These are phyloP conservation scores for Gulo gulo DNA, from an alignment of 2,113 vertebrate species.

Conservation along the genomic window DNA sequence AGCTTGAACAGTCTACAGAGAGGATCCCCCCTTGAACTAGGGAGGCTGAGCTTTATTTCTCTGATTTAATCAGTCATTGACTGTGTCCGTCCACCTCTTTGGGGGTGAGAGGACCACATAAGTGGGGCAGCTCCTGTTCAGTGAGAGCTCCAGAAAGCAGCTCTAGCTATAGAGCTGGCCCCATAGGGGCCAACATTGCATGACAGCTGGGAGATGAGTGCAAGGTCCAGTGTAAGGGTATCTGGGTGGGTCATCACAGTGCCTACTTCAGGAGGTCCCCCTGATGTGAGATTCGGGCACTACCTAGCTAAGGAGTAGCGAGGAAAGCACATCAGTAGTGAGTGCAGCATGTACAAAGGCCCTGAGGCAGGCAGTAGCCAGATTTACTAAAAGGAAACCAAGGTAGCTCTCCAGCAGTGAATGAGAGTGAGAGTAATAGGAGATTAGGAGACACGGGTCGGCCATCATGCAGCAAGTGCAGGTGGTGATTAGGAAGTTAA, in stretches of 20 bases:
- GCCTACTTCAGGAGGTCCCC: background rate
- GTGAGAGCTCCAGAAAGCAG: background rate
- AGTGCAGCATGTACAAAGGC: background rate
- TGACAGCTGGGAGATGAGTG: background rate
- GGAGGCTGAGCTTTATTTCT: background rate
- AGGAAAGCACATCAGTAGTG: background rate
- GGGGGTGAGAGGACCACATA: background rate
- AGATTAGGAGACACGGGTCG: no score
- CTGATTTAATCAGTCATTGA: background rate
- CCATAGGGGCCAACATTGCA: background rate
- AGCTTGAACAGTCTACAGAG: background rate
- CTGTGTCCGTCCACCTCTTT: background rate
- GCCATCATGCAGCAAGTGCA: accelerated
- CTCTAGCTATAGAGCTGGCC: no score
- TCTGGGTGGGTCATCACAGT: background rate
- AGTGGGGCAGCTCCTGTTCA: background rate
- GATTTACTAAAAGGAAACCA: background rate
- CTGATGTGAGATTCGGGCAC: background rate
- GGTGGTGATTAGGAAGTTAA: background rate
- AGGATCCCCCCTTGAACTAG: background rate
- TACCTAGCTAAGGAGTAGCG: background rate
- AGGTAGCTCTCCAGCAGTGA: background rate
- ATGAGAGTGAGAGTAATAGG: background rate
- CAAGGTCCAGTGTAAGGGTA: background rate
- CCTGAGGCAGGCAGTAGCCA: background rate